Evolutionary conservation across 2,113 vertebrate genomes (phyloP).

Genomic region (Catharus bicknelli): DNA sequence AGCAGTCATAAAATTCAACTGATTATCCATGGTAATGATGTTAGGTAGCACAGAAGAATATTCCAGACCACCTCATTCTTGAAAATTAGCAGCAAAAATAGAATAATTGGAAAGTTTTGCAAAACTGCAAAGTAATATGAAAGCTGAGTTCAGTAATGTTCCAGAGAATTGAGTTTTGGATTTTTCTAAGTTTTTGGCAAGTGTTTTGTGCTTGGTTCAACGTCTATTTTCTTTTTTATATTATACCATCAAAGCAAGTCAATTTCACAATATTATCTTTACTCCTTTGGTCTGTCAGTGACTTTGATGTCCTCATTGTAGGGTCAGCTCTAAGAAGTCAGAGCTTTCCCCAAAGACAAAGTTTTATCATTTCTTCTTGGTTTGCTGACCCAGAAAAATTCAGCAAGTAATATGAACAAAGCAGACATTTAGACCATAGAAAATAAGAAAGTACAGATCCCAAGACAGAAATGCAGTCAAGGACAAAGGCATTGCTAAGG

Average conservation of each 20-base stretch:
- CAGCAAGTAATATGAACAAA: neutral
- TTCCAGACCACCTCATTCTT: neutral
- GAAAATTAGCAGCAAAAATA: neutral
- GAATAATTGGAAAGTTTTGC: neutral
- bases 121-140: neutral
- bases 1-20: neutral
- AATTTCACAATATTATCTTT: neutral
- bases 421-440: neutral
- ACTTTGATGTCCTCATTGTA: slow-evolving; percentile 22
- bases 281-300: neutral
- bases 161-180: neutral
- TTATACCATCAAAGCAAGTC: neutral
- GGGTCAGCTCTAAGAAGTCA: slow-evolving; percentile 15
- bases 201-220: neutral
- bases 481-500: neutral
- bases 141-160: neutral
- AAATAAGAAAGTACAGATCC: neutral
- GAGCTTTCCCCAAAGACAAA: slow-evolving; percentile 5
- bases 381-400: slow-evolving; percentile 30
- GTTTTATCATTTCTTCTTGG: slow-evolving; percentile 6
- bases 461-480: neutral
- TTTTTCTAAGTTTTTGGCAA: neutral
- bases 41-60: neutral
- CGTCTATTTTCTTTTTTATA: neutral
- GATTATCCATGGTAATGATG: neutral